Base-by-base conservation (phyloP, 2,888 invertebrate genomes). In the Copidosoma aretas region DNA sequence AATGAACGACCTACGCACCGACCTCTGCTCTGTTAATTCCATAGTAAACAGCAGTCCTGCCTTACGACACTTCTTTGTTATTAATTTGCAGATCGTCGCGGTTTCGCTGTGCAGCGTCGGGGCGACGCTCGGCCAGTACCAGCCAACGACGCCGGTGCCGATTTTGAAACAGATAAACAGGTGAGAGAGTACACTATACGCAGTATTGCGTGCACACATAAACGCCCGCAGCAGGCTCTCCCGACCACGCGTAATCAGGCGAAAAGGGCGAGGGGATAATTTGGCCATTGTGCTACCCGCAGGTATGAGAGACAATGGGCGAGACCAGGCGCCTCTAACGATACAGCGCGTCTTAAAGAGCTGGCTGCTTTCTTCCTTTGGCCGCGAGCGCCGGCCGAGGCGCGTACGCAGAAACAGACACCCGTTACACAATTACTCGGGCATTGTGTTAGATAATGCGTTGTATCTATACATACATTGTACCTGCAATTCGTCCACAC, bases 101-200 rank as follows among this genome's bases (percentile, higher is more conserved):
- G 43, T 12, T 46, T 46, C 77, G 65, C 70, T 75, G 52, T 78
- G 76, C 74, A 32, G 32, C 32, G 67, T 70, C 64, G 78, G 77
- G 64, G 73, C 76, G 64, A 77, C 76, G 64, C 68, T 78, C 67
- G 78, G 76, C 56, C 82, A 82, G 69, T 78, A 81, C 72, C 71
- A 75, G 61, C 83, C 85, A 41, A 84, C 83, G 65, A 87, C 91
- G 5, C 89, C 93, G 0, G 90, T 94, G 72, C 86, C 94, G 63
- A 94, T 94, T 81, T 88, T 95, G 71, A 94, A 94, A 82, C 94
- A 94, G 86, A 93, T 95, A 76, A 93, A 94, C 86, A 91, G 82
- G 83, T 80, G 70, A 46, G 65, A 22, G 19, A 32, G 41, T 61
- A 51, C 14, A 46, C n/a, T n/a, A n/a, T n/a, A n/a, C n/a, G n/a